Evolutionary conservation across 2,797 vertebrate genomes (phyloP).

Genomic region (Cercopithecus neglectus): DNA sequence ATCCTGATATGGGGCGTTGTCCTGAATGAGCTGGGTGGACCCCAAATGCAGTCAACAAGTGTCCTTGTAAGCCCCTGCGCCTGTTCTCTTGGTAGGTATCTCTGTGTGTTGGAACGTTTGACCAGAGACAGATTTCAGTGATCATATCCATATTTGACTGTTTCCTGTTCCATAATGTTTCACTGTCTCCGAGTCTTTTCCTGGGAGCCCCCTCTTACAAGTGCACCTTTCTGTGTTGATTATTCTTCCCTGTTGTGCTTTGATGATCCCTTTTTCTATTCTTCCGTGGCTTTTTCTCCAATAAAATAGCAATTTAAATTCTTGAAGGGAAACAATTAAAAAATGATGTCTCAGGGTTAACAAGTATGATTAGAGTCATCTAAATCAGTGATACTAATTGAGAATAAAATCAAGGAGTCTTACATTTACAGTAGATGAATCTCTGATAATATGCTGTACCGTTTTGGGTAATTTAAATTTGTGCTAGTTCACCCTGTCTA

Average conservation of each 20-base stretch:
- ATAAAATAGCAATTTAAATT: not conserved
- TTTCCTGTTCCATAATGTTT: not conserved
- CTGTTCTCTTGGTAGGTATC: accelerated
- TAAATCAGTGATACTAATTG: not conserved
- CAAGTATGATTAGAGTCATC: not conserved
- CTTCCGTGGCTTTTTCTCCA: not conserved
- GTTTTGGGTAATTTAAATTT: not conserved
- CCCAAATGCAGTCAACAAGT: not conserved
- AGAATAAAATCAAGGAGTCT: not conserved
- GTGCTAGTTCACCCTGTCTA: not conserved
- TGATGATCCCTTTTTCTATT: accelerated
- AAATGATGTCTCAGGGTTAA: not conserved
- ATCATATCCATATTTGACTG: not conserved
- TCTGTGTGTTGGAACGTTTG: accelerated
- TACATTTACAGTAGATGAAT: not conserved
- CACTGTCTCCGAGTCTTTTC: not conserved
- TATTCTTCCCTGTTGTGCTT: not conserved
- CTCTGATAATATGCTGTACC: not conserved
- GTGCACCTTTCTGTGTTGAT: not conserved
- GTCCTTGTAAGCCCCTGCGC: not conserved
- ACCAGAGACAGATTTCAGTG: not conserved
- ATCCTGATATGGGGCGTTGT: not conserved
- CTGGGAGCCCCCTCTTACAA: not conserved
- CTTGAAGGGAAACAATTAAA: not conserved
- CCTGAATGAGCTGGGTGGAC: not conserved